These are phyloP conservation scores for Leptopilina boulardi DNA, from an alignment of 1,140 invertebrate species.

Conservation along the genomic window DNA sequence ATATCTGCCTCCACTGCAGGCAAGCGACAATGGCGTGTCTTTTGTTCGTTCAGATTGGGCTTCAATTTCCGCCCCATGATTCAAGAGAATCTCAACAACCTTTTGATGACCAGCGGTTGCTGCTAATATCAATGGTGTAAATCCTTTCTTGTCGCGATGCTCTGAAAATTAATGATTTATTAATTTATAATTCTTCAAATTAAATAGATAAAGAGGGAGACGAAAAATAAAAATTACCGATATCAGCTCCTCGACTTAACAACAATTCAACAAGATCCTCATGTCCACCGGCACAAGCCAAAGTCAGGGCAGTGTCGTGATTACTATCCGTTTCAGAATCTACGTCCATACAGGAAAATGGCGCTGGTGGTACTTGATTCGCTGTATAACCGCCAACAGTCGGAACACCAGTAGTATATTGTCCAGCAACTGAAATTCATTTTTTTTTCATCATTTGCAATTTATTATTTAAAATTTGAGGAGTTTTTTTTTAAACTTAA, in stretches of 20 bases:
- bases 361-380: conserved; percentile 74
- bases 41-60: conserved; percentile 99
- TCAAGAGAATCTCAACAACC: conserved; percentile 94
- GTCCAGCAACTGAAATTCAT: conserved; percentile 59
- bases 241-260: conserved; percentile 92
- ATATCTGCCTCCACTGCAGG: conserved; percentile 97
- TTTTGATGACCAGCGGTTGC: conserved; percentile 98
- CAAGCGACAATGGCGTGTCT: conserved; percentile 97
- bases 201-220: not conserved
- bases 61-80: conserved; percentile 96
- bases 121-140: conserved; percentile 97
- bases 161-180: conserved; percentile 78
- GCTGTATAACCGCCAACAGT: conserved; percentile 60
- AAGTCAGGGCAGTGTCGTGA: conserved; percentile 97
- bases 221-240: conserved; percentile 77
- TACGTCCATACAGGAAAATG: conserved; percentile 88
- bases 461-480: not conserved
- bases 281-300: conserved; percentile 98
- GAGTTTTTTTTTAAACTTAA: too few species aligned
- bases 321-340: conserved; percentile 98
- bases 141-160: conserved; percentile 99
- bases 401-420: conserved; percentile 65
- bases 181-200: not conserved
- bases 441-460: conserved; percentile 45
- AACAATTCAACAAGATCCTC: conserved; percentile 96